Evolutionary conservation across 2,797 vertebrate species (phyloP), one percentile per base, ranked within the genome.

Genomic region (Poeciliopsis infans): DNA sequence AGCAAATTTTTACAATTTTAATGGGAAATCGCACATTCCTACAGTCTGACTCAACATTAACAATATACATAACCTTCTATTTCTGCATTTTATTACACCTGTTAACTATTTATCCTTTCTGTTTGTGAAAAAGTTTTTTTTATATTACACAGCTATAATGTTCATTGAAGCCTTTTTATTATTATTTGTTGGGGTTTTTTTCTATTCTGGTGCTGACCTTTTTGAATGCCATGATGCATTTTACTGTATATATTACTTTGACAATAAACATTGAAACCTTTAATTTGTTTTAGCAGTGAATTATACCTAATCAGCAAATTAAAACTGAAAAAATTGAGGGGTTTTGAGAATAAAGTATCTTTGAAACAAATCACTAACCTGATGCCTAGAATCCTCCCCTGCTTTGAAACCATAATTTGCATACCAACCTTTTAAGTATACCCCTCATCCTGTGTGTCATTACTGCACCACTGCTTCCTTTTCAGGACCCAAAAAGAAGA

Each of bases 401-500:
- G 12, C 59, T 49, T 7, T 55, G 12, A 85, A 79, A 70, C 51
- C 43, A 36, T 43, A 39, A 74, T 66, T 59, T 75, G 20, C 23
- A 39, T 70, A 25, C 53, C 13, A 23, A 74, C 74, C 72, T 68
- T 61, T 73, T 66, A 23, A 66, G 66, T 11, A 2, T 69, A 43
- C 75, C 79, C 74, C 72, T 57, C 72, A 45, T 41, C 78, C 61
- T 41, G 73, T 7, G 28, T 82, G 72, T 87, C 74, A 76, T 82
- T 83, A 85, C 82, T 81, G 78, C 85, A 74, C 73, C 55, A 31
- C 75, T 5, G 64, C 61, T 61, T 83, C 77, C 46, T 72, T 84
- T 83, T 85, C 49, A 64, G 75, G 72, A 75, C 87, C 92, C 91
- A 92, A 94, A 39, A 83, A 94, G 83, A 88, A 91, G 90, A 92